A percentile compares a stretch with the other conserved stretches of the same genome.
Conservation (phyloP, 2,113 vertebrate species). For the Cyanocitta stelleri region DNA sequence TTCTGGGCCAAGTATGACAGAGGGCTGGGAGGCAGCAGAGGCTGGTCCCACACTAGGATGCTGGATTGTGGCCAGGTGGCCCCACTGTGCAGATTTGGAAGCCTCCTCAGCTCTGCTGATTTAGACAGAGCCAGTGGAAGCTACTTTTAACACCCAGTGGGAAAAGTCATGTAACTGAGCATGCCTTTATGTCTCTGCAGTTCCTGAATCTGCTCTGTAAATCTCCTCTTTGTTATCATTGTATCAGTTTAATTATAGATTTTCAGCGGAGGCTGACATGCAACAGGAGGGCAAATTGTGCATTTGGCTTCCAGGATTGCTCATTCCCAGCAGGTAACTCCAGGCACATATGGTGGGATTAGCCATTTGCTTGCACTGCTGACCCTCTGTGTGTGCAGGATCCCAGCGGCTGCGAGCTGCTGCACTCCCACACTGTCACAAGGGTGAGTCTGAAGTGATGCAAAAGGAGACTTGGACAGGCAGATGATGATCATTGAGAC, state of each 20-base stretch:
- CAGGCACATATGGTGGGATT: not conserved
- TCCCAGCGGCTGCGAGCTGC: accelerated
- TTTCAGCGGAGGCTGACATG: not conserved
- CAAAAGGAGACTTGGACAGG: not conserved
- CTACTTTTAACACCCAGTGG: not conserved
- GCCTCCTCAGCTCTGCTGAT: not conserved
- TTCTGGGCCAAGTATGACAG: not conserved
- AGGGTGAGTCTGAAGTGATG: not conserved
- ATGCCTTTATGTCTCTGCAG: not conserved
- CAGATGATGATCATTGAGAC: not conserved
- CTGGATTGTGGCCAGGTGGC: not conserved
- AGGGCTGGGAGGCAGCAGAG: not conserved
- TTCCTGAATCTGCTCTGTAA: not conserved
- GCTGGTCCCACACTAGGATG: accelerated
- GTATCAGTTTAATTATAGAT: not conserved
- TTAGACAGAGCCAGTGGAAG: not conserved
- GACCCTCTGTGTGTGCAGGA: accelerated
- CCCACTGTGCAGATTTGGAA: not conserved
- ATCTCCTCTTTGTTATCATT: not conserved
- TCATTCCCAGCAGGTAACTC: conserved; percentile 16
- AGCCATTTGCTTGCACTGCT: not conserved
- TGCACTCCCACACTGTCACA: not conserved
- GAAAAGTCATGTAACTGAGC: not conserved
- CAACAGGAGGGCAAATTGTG: not conserved
- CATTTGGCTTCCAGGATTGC: not conserved